Base-by-base conservation (phyloP, 2,797 vertebrate species). In the Brachymystax lenok region DNA sequence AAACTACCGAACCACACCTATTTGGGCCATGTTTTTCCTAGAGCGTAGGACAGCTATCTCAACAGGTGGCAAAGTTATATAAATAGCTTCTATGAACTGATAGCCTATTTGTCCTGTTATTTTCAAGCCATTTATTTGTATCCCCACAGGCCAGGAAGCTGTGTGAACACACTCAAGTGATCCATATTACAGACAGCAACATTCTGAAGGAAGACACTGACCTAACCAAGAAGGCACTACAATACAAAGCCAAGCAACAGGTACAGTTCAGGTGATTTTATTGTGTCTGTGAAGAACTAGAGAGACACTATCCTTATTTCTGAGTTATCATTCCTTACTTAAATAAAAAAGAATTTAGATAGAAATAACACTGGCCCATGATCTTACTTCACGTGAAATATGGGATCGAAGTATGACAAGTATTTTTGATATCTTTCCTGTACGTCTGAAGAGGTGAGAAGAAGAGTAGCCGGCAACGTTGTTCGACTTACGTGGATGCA, bases 111-210 rank as follows among this genome's bases (percentile, higher is more conserved):
- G 40, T 13, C 40, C 56, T 63, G 21, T 63, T 3, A 24, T 63
- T 63, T 63, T 63, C 21, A 63, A 63, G 59, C 59, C n/a, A 24
- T 83, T 75, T 16, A 61, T 80, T 71, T 82, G 54, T 82, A 73
- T 72, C 76, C 40, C 67, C 21, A 19, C 78, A 95, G 94, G 92
- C 92, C 73, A 83, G 71, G 46, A 87, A 79, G 83, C 84, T 95
- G 87, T 92, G 91, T 14, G 79, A 84, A 4, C 81, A 86, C 76
- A 88, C 90, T 69, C 67, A 81, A 69, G 89, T 89, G 0, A 82
- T 93, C 52, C 91, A 92, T 69, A 81, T 95, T 71, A 91, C 85
- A 19, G 0, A 33, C 0, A 75, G 82, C 3, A 70, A 51, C 74
- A 77, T 94, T 21, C 78, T 92, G 64, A 30, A 74, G 54, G 81